phyloP scores from a whole-genome alignment of 2,797 vertebrate species.

The Myripristis murdjan region DNA sequence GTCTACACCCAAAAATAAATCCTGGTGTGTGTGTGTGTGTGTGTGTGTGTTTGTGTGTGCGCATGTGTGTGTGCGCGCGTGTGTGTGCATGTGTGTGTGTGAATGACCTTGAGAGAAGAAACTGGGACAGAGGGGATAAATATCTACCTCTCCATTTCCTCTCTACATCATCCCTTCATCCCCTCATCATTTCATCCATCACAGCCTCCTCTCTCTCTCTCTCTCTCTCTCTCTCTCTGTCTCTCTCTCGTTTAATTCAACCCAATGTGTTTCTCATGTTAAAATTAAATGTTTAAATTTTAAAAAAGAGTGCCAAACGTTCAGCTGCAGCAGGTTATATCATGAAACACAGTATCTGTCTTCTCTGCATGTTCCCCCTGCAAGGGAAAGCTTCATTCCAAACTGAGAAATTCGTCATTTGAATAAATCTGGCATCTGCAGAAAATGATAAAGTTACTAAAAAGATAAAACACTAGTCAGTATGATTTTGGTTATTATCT shows the following conservation, averaged over 20 bases:
- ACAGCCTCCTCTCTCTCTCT: neutral
- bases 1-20: neutral
- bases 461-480: no score
- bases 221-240: neutral
- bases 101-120: slow-evolving; percentile 38
- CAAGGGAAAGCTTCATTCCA: neutral
- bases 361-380: neutral
- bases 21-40: slow-evolving; percentile 7
- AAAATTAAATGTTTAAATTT: no score
- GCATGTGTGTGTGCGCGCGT: no score
- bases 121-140: slow-evolving; percentile 22
- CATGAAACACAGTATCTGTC: no score
- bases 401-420: no score
- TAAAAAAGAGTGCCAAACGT: no score
- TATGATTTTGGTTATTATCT: slow-evolving; percentile 5
- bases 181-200: slow-evolving; percentile 12
- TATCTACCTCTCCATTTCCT: neutral
- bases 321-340: no score
- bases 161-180: slow-evolving; percentile 34
- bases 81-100: slow-evolving; percentile 8
- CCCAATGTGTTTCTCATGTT: no score
- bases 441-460: no score
- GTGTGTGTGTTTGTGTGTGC: no score
- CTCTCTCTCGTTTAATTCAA: no score
- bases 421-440: no score